Conservation (phyloP, 2,888 invertebrate genomes). For the Phengaris alcon region DNA sequence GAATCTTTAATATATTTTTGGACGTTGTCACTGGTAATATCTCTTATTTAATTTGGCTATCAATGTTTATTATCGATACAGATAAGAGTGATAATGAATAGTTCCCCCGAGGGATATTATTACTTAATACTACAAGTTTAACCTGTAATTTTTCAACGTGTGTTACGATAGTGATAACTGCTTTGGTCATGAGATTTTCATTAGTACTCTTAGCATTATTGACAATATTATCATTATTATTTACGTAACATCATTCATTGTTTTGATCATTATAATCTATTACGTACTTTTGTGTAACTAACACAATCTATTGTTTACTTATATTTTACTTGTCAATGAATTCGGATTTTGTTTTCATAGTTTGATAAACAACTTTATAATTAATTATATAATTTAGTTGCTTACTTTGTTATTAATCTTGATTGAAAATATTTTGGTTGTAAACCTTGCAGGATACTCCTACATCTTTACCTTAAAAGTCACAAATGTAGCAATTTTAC, state of each 20-base stretch:
- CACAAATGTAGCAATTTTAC: neutral
- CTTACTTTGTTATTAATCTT: slow-evolving; percentile 7
- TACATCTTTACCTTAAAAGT: neutral
- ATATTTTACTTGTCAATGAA: neutral
- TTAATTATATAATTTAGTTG: neutral
- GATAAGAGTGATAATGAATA: slow-evolving; percentile 67
- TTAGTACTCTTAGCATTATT: slow-evolving; percentile 30
- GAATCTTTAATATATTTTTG: slow-evolving; percentile 31
- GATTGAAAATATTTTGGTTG: neutral
- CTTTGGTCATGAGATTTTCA: slow-evolving; percentile 23
- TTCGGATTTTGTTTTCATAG: neutral
- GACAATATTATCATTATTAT: slow-evolving; percentile 29
- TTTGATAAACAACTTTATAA: neutral
- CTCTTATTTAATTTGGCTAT: slow-evolving; percentile 37
- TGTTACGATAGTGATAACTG: slow-evolving; percentile 21
- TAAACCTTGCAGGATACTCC: neutral
- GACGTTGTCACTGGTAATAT: slow-evolving; percentile 42
- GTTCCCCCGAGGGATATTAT: slow-evolving; percentile 35
- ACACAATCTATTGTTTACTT: neutral
- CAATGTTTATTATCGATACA: slow-evolving; percentile 50
- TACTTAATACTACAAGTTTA: slow-evolving; percentile 30
- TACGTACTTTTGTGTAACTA: neutral
- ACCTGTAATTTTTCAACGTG: slow-evolving; percentile 29
- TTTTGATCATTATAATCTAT: neutral
- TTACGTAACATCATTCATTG: slow-evolving; percentile 20